A percentile compares a stretch with the other conserved stretches of the same genome.
Conservation (phyloP, 2,797 vertebrate species). For the Philypnodon macrostomus region DNA sequence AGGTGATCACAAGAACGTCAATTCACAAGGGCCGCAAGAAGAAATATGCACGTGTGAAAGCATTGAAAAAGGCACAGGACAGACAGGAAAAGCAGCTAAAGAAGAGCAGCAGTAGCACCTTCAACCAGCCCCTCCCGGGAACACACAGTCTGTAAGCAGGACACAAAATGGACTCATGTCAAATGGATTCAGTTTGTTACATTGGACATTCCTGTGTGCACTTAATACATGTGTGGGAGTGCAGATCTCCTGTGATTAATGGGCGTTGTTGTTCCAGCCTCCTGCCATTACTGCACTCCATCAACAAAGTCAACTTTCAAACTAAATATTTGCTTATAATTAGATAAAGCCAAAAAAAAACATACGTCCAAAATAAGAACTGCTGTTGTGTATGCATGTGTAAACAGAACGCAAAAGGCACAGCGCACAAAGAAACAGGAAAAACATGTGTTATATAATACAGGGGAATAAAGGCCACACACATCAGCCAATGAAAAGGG, state of each 20-base stretch:
- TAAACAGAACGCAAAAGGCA: conserved; percentile 20
- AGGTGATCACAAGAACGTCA: too few species aligned
- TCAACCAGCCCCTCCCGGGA: conserved; percentile 61
- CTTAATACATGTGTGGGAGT: too few species aligned
- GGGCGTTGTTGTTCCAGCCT: conserved; percentile 44
- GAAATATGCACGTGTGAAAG: too few species aligned
- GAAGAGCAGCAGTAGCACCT: conserved; percentile 45
- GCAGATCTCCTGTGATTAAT: too few species aligned
- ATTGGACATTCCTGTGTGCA: too few species aligned
- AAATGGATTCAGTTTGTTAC: too few species aligned
- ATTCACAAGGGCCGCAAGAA: too few species aligned
- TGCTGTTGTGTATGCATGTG: too few species aligned
- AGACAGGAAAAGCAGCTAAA: conserved; percentile 29
- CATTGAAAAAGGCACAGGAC: conserved; percentile 39
- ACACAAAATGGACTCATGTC: too few species aligned
- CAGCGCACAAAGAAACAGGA: conserved; percentile 5
- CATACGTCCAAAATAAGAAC: background rate
- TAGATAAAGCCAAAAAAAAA: conserved; percentile 10
- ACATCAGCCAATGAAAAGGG: conserved; percentile 33
- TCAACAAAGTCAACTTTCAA: conserved; percentile 1
- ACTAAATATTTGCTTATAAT: too few species aligned
- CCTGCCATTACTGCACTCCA: conserved; percentile 18
- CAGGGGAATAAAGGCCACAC: conserved; percentile 26
- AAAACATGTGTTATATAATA: conserved; percentile 38
- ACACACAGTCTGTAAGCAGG: conserved; percentile 68